Percentiles rank a stretch among this genome's conserved stretches.
Evolutionary conservation across 2,113 vertebrate genomes (phyloP).

Genomic region (Melanocharis versteri): DNA sequence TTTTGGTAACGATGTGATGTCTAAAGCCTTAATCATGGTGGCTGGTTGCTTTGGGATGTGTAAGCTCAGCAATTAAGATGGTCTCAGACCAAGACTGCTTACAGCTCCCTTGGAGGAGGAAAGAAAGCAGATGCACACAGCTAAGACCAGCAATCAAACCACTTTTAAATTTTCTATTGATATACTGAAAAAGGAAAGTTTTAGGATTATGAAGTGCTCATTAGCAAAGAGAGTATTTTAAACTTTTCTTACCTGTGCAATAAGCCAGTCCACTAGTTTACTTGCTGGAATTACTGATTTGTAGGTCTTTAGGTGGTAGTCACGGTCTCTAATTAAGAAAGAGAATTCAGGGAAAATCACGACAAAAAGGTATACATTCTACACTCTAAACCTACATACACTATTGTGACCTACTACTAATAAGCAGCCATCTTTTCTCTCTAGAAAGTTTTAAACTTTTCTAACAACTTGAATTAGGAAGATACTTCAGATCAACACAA

Average conservation of each 20-base stretch:
- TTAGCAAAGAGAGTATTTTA: not conserved
- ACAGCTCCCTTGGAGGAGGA: not conserved
- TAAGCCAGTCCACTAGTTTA: conserved; percentile 96
- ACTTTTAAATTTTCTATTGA: not conserved
- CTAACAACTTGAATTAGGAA: not conserved
- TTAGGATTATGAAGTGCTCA: not conserved
- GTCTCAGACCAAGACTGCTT: not conserved
- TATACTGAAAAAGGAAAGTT: not conserved
- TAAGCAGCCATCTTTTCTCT: not conserved
- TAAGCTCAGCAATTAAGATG: not conserved
- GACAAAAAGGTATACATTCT: not conserved
- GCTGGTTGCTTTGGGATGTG: not conserved
- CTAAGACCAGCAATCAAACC: not conserved
- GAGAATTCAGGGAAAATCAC: not conserved
- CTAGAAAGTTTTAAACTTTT: not conserved
- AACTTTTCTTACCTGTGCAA: conserved; percentile 83
- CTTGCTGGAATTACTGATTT: conserved; percentile 93
- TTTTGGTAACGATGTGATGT: not conserved
- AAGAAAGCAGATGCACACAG: not conserved
- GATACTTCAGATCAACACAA: not conserved
- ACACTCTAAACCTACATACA: not conserved
- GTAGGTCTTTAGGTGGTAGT: conserved; percentile 96
- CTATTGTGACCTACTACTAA: not conserved
- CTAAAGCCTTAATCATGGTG: not conserved
- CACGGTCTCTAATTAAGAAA: conserved; percentile 82